Conservation (phyloP, 2,888 invertebrate species). For the Chaetogeoica ovagalla region DNA sequence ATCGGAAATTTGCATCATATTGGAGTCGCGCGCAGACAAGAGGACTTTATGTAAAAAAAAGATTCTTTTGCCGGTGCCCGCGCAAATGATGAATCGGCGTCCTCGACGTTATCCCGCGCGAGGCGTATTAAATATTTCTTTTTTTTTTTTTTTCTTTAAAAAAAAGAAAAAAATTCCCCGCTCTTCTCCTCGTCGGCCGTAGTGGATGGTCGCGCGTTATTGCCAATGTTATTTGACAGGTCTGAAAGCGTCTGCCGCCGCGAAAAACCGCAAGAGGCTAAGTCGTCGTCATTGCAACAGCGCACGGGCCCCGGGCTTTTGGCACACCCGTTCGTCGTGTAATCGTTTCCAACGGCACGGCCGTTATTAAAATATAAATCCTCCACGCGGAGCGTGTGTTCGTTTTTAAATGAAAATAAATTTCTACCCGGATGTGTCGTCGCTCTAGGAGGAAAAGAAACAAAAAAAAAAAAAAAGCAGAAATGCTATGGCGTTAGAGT, state of each 20-base stretch:
- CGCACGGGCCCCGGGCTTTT: not conserved
- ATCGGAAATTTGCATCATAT: slow-evolving; percentile 53
- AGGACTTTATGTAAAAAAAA: slow-evolving; percentile 31
- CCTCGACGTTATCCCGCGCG: slow-evolving; percentile 40
- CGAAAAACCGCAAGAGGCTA: slow-evolving; percentile 29
- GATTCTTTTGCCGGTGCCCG: slow-evolving; percentile 40
- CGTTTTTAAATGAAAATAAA: too few species aligned
- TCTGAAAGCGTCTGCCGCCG: slow-evolving; percentile 19
- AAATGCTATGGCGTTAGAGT: too few species aligned
- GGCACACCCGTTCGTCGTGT: too few species aligned
- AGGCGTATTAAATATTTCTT: slow-evolving; percentile 49
- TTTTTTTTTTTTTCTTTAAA: too few species aligned
- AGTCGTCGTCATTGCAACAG: slow-evolving; percentile 27
- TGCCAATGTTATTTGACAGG: slow-evolving; percentile 48
- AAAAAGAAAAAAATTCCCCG: not conserved
- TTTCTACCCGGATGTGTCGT: too few species aligned
- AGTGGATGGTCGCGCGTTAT: slow-evolving; percentile 18
- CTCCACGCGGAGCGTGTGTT: too few species aligned
- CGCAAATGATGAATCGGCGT: slow-evolving; percentile 49
- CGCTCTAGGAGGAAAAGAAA: too few species aligned
- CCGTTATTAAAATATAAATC: not conserved
- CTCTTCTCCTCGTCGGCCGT: not conserved
- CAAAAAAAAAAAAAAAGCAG: too few species aligned
- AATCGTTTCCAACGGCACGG: too few species aligned
- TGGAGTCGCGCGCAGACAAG: slow-evolving; percentile 39